These are phyloP conservation scores for Lagodon rhomboides DNA, from an alignment of 2,797 vertebrate species.

Conservation along the genomic window DNA sequence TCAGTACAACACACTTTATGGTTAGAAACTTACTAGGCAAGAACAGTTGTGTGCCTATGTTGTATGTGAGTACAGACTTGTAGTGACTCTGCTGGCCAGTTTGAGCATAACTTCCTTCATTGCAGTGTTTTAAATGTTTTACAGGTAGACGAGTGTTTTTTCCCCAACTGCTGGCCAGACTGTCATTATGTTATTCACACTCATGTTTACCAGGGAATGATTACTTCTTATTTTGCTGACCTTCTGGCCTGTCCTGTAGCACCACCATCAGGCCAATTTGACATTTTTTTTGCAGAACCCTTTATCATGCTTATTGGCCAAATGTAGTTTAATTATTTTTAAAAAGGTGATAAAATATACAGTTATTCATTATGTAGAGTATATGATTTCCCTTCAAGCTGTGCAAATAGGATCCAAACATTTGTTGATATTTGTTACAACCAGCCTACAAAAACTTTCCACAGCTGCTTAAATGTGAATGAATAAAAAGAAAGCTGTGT, in stretches of 20 bases:
- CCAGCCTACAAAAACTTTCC: neutral
- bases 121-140: neutral
- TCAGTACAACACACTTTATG: no score
- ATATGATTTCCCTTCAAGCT: neutral
- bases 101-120: neutral
- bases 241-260: slow-evolving; percentile 3
- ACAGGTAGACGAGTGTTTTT: neutral
- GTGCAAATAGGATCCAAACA: neutral
- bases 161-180: neutral
- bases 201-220: neutral
- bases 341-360: neutral
- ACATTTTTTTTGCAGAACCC: neutral
- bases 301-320: neutral
- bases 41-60: no score
- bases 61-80: no score
- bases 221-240: neutral
- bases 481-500: neutral
- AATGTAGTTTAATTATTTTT: neutral
- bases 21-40: no score
- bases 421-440: neutral
- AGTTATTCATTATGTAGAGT: neutral
- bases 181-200: neutral
- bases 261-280: neutral
- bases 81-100: neutral
- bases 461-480: neutral